Percentiles rank a stretch among this genome's conserved stretches.
Conservation (phyloP, 2,113 vertebrate genomes). For the Oxyura jamaicensis region DNA sequence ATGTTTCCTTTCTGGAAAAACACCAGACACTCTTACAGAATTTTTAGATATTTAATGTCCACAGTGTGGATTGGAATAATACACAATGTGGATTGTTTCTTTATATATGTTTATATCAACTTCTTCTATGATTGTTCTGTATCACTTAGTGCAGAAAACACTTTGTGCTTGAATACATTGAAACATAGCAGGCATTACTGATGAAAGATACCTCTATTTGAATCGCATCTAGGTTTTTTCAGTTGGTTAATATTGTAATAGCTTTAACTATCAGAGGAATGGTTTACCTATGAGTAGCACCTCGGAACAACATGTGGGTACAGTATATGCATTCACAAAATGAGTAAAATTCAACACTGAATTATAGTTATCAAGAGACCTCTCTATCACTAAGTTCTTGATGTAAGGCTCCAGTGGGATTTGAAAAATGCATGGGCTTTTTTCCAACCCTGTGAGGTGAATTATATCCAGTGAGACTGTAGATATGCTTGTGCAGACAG, state of each 20-base stretch:
- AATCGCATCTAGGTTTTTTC: not conserved
- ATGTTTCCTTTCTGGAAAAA: not conserved
- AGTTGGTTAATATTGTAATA: not conserved
- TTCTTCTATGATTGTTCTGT: not conserved
- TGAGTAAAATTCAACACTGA: not conserved
- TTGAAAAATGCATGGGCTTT: conserved; percentile 7
- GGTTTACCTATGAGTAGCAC: not conserved
- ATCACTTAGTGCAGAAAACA: not conserved
- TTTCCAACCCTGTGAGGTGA: conserved; percentile 31
- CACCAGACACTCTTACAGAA: not conserved
- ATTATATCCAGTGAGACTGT: conserved; percentile 3
- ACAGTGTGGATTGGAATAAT: not conserved
- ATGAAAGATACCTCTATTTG: not conserved
- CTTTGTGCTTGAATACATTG: not conserved
- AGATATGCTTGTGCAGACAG: conserved; percentile 18
- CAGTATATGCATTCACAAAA: conserved; percentile 8
- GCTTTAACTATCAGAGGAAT: not conserved
- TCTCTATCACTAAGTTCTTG: conserved; percentile 8
- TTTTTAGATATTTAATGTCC: not conserved
- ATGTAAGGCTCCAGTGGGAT: not conserved
- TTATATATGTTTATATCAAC: not conserved
- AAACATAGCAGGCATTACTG: not conserved
- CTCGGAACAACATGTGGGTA: not conserved
- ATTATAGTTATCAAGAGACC: not conserved
- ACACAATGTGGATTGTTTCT: not conserved